Base-by-base conservation (phyloP, 2,113 vertebrate genomes). In the Tupaia chinensis region DNA sequence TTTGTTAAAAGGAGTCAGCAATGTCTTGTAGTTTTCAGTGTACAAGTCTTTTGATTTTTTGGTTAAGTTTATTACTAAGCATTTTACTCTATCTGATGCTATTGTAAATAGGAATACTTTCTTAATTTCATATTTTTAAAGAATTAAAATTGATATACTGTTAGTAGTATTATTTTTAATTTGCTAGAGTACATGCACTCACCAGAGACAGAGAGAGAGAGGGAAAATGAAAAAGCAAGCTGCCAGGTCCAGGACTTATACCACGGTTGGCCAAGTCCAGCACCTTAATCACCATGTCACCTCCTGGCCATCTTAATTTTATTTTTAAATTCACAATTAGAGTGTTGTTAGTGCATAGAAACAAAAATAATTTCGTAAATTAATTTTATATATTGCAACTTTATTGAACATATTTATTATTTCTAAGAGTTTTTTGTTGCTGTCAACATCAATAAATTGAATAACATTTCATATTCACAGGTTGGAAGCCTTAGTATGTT, bases 1-100 rank as follows among this genome's bases (percentile, higher is more conserved):
- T 96, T 95, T 61, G 2, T 73, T 77, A 87, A 93, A 84, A 78
- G 66, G 73, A 81, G 19, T 76, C 54, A 77, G 44, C 34, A 97
- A 84, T 34, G 20, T 70, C 73, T 94, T 79, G 2, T 14, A 91
- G 22, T 86, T 69, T 73, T 93, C 29, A 77, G 32, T 10, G 2
- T 65, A 60, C 16, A 66, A 25, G 20, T 84, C 70, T 93, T 69
- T 25, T 58, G 79, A 76, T 16, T 93, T 61, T 82, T 96, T 83
- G 32, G 34, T 15, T 88, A 84, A 60, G 6, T 77, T 89, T 80
- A 91, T 80, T 88, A 56, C 22, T 60, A 63, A 32, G 54, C 20
- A 79, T 80, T 87, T 88, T 72, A 76, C 60, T 91, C 53, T 87
- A 72, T 95, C 63, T 90, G 61, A 68, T 79, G 29, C 58, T 87